Evolutionary conservation across 2,797 vertebrate genomes (phyloP).

Genomic region (Sciaenops ocellatus): DNA sequence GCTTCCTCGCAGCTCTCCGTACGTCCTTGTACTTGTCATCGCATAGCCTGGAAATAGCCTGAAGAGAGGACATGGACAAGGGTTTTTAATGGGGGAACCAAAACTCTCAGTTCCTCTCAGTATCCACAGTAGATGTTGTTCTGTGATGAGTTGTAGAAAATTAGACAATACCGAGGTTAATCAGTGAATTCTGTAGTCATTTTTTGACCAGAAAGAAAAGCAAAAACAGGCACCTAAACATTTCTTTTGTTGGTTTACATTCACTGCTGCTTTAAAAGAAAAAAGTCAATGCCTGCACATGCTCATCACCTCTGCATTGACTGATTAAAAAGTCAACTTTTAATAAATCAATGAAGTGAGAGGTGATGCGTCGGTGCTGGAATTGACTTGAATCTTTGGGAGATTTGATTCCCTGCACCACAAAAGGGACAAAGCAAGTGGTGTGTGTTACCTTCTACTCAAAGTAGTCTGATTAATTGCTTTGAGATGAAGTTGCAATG

Average conservation of each 20-base stretch:
- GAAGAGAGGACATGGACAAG: constrained; percentile 21
- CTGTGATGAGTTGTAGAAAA: background rate
- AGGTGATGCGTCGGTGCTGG: too few species aligned
- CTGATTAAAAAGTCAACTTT: too few species aligned
- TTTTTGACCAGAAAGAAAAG: background rate
- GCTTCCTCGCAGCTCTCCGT: constrained; percentile 89
- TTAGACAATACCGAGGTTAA: too few species aligned
- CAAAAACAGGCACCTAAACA: background rate
- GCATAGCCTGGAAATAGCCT: constrained; percentile 96
- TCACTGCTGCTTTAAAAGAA: background rate
- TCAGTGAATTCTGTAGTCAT: background rate
- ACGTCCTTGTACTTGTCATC: constrained; percentile 95
- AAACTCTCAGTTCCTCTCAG: background rate
- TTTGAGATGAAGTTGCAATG: too few species aligned
- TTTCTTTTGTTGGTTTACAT: background rate
- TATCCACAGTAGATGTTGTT: background rate
- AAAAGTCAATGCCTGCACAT: too few species aligned
- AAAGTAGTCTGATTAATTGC: too few species aligned
- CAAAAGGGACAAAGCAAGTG: too few species aligned
- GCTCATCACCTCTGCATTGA: too few species aligned
- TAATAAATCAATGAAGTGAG: too few species aligned
- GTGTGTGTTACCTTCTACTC: too few species aligned
- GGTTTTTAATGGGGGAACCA: background rate
- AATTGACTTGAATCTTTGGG: too few species aligned
- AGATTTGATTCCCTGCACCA: too few species aligned